phyloP scores from a whole-genome alignment of 2,113 vertebrate species.

The Pachycephala philippinensis region DNA sequence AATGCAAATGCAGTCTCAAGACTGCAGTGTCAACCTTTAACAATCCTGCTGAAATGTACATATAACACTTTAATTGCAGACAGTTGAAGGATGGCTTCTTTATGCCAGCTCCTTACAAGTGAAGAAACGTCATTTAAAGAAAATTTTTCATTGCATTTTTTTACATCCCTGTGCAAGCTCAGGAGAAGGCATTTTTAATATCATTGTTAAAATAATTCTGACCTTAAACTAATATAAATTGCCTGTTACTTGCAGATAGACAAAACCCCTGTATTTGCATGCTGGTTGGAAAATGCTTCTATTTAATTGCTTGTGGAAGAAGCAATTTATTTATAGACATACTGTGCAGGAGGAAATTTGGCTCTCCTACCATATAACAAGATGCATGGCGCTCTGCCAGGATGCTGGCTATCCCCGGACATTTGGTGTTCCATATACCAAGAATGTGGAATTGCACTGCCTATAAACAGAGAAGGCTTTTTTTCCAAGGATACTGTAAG shows the following conservation, averaged over 20 bases:
- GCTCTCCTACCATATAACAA: conserved; percentile 59
- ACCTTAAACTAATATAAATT: conserved; percentile 40
- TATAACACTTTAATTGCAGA: background rate
- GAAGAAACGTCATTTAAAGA: background rate
- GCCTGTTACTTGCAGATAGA: background rate
- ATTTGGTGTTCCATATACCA: conserved; percentile 37
- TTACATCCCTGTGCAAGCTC: background rate
- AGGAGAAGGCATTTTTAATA: background rate
- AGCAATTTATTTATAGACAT: conserved; percentile 67
- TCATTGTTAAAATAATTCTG: conserved; percentile 16
- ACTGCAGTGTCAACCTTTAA: background rate
- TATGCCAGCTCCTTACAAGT: background rate
- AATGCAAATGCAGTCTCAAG: background rate
- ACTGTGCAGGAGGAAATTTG: conserved; percentile 65
- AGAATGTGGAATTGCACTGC: conserved; percentile 40
- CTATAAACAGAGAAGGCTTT: conserved; percentile 42
- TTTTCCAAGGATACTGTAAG: background rate
- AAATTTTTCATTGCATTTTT: background rate
- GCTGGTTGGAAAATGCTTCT: conserved; percentile 51
- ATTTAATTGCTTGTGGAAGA: conserved; percentile 63
- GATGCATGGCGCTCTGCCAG: conserved; percentile 61
- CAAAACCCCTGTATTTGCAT: conserved; percentile 39
- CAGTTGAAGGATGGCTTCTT: background rate
- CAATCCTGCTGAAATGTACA: background rate
- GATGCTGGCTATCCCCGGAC: conserved; percentile 44